Evolutionary conservation across 2,113 vertebrate genomes (phyloP).

Genomic region (Gnathonemus longibarbis): DNA sequence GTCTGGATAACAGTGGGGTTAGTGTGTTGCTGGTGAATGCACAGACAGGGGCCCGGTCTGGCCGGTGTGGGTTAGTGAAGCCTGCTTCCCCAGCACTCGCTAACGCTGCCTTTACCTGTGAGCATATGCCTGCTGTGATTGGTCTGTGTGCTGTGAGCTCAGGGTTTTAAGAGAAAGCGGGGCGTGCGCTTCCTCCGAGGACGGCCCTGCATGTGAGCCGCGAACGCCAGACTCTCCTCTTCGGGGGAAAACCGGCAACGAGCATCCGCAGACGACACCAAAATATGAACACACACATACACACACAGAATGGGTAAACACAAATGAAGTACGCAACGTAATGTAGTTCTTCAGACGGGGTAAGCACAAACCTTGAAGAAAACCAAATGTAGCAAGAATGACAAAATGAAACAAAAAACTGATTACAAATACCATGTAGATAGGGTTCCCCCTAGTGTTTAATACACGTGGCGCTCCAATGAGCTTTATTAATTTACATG

Average conservation of each 20-base stretch:
- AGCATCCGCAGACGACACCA: constrained; percentile 6
- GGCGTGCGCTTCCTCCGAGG: constrained; percentile 62
- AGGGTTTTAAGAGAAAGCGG: constrained; percentile 68
- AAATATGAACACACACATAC: constrained; percentile 26
- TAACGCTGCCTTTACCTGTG: constrained; percentile 41
- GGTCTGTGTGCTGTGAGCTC: constrained; percentile 50
- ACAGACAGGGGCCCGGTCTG: neutral
- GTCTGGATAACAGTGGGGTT: neutral
- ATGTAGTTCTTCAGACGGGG: neutral
- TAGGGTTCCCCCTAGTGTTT: constrained; percentile 8
- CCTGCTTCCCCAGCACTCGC: neutral
- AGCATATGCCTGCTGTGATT: constrained; percentile 55
- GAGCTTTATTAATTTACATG: neutral
- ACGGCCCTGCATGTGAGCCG: constrained; percentile 45
- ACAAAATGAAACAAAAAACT: neutral
- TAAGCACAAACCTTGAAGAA: neutral
- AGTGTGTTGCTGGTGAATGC: neutral
- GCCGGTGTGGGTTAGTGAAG: neutral
- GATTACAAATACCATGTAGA: constrained; percentile 32
- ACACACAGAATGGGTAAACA: constrained; percentile 29
- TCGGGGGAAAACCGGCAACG: constrained; percentile 43
- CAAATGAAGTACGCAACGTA: constrained; percentile 31
- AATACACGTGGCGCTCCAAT: neutral
- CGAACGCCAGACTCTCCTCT: constrained; percentile 39
- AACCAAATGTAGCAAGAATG: neutral